phyloP scores from a whole-genome alignment of 2,113 vertebrate species.

The Carassius carassius region DNA sequence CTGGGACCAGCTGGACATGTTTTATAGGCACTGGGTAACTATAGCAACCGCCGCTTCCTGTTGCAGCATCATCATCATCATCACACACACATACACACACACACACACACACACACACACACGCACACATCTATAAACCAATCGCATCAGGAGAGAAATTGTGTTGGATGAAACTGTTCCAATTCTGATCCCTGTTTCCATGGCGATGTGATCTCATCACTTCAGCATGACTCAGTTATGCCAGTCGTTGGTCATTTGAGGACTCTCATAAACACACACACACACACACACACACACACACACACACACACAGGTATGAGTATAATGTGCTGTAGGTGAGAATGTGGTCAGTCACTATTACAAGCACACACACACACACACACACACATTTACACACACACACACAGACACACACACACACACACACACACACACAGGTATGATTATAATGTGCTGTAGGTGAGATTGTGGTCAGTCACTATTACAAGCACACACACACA shows the following conservation, averaged over 20 bases:
- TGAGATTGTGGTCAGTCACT: constrained; percentile 2
- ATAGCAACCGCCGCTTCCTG: constrained; percentile 59
- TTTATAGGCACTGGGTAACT: constrained; percentile 97
- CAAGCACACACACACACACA: not conserved
- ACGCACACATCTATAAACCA: constrained; percentile 6
- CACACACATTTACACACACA: too few relatives aligned
- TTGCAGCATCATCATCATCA: constrained; percentile 44
- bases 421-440: not conserved
- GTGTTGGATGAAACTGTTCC: constrained; percentile 46
- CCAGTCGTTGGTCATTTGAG: constrained; percentile 38
- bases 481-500: not conserved
- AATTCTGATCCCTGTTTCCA: constrained; percentile 55
- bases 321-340: not conserved
- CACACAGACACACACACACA: too few relatives aligned
- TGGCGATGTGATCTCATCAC: constrained; percentile 53
- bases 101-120: not conserved
- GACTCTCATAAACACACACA: not conserved
- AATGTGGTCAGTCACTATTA: not conserved
- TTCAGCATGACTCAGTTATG: constrained; percentile 52
- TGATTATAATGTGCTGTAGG: not conserved
- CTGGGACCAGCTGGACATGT: constrained; percentile 86
- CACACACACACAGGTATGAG: not conserved
- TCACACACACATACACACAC: constrained; percentile 21
- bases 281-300: not conserved
- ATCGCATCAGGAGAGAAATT: constrained; percentile 22